Evolutionary conservation across 2,888 invertebrate species (phyloP).

Genomic region (Drosophila histrio): DNA sequence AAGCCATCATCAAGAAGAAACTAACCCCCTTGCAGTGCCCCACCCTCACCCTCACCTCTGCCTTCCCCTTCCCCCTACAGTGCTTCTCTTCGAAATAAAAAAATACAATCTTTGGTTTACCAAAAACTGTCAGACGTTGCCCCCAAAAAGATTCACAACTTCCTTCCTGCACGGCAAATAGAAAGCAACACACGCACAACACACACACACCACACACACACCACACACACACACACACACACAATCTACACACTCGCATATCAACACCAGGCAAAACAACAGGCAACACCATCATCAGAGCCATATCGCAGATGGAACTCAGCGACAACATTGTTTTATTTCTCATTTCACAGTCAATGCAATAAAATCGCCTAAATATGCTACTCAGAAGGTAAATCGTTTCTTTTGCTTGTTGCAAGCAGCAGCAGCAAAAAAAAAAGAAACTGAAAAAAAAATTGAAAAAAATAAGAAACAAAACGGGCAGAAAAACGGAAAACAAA

Average conservation of each 20-base stretch:
- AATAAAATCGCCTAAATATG: constrained; percentile 67
- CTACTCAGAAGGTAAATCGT: constrained; percentile 64
- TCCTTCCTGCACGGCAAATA: constrained; percentile 63
- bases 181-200: constrained; percentile 43
- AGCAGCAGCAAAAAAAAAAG: not conserved
- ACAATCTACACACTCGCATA: not conserved
- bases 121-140: constrained; percentile 60
- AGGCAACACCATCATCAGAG: constrained; percentile 7
- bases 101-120: constrained; percentile 50
- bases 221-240: constrained; percentile 5
- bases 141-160: constrained; percentile 71
- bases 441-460: not conserved
- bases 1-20: constrained; percentile 22
- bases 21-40: not conserved
- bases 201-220: constrained; percentile 5
- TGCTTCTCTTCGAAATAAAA: not conserved
- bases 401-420: constrained; percentile 47
- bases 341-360: constrained; percentile 73
- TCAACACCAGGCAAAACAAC: constrained; percentile 12
- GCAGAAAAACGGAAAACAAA: constrained; percentile 29
- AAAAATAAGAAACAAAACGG: not conserved
- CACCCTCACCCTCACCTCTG: not conserved
- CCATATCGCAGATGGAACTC: constrained; percentile 33
- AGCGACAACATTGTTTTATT: constrained; percentile 75
- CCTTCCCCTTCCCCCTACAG: not conserved